A percentile compares a stretch with the other conserved stretches of the same genome.
Evolutionary conservation across 1,140 invertebrate species (phyloP).

Genomic region (Halictus rubicundus): DNA sequence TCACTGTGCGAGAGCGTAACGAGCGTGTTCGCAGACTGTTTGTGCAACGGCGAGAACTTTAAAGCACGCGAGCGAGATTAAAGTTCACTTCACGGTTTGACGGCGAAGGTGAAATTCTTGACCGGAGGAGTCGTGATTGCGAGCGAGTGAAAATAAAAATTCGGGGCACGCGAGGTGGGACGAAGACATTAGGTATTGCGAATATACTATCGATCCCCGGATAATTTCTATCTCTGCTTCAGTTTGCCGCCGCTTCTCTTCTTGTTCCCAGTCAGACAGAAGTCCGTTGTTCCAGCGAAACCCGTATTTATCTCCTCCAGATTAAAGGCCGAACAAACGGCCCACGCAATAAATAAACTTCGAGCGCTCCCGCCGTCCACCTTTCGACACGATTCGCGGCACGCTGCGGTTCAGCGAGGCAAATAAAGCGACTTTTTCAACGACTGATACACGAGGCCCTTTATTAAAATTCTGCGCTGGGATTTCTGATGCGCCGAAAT

Average conservation of each 20-base stretch:
- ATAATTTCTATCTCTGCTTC: neutral
- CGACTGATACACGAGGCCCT: too few relatives aligned
- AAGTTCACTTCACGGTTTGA: too few relatives aligned
- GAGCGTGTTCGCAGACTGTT: too few relatives aligned
- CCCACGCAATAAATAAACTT: constrained; percentile 54
- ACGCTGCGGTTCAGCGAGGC: neutral
- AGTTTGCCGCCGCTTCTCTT: constrained; percentile 13
- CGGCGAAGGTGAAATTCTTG: neutral
- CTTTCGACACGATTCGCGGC: neutral
- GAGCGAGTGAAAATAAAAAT: neutral
- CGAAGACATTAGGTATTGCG: neutral
- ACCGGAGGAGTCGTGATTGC: neutral
- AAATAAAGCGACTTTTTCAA: too few relatives aligned
- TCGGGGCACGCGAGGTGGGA: neutral
- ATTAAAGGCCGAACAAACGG: constrained; percentile 57
- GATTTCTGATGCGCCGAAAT: too few relatives aligned
- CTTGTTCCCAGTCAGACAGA: constrained; percentile 24
- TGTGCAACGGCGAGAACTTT: too few relatives aligned
- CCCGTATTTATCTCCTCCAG: constrained; percentile 55
- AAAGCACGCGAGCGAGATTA: too few relatives aligned
- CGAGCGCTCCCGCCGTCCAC: neutral
- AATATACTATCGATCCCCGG: neutral
- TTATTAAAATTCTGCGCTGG: too few relatives aligned
- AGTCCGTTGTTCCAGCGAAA: constrained; percentile 39
- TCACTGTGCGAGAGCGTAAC: too few relatives aligned